Evolutionary conservation across 1,140 invertebrate genomes (phyloP).

Genomic region (Papilio machaon): DNA sequence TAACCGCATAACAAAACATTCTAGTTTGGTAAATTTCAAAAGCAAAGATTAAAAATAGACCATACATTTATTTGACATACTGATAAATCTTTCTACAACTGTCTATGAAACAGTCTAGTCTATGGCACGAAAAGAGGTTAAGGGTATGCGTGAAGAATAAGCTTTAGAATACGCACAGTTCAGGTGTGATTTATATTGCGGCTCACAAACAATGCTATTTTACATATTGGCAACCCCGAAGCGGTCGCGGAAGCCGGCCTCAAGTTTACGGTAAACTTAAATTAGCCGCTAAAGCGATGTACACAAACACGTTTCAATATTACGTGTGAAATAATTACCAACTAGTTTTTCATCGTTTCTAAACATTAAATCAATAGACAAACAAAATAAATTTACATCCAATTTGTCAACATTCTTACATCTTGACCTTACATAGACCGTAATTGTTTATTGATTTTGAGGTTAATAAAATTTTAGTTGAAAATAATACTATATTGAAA

Average conservation of each 20-base stretch:
- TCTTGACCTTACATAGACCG: background rate
- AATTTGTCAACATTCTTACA: constrained; percentile 18
- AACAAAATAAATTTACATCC: constrained; percentile 26
- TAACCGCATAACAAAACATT: constrained; percentile 44
- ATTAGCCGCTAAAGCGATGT: constrained; percentile 69
- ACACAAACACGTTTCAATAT: constrained; percentile 40
- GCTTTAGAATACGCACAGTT: constrained; percentile 56
- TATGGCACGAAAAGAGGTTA: constrained; percentile 55
- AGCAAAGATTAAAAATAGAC: constrained; percentile 39
- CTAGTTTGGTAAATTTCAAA: constrained; percentile 40
- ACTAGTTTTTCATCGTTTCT: constrained; percentile 5
- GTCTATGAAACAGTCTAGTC: constrained; percentile 42
- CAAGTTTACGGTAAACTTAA: constrained; percentile 77
- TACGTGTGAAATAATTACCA: constrained; percentile 32
- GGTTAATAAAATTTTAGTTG: too few relatives aligned
- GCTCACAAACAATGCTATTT: constrained; percentile 71
- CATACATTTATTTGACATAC: constrained; percentile 23
- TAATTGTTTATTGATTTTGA: background rate
- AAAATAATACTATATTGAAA: too few relatives aligned
- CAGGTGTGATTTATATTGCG: constrained; percentile 76
- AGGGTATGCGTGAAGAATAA: constrained; percentile 52
- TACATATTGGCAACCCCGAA: constrained; percentile 50
- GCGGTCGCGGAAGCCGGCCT: constrained; percentile 62
- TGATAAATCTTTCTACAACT: constrained; percentile 3
- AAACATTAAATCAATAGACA: constrained; percentile 10